These are phyloP conservation scores for Drosophila truncata DNA, from an alignment of 1,140 invertebrate species.

Conservation along the genomic window DNA sequence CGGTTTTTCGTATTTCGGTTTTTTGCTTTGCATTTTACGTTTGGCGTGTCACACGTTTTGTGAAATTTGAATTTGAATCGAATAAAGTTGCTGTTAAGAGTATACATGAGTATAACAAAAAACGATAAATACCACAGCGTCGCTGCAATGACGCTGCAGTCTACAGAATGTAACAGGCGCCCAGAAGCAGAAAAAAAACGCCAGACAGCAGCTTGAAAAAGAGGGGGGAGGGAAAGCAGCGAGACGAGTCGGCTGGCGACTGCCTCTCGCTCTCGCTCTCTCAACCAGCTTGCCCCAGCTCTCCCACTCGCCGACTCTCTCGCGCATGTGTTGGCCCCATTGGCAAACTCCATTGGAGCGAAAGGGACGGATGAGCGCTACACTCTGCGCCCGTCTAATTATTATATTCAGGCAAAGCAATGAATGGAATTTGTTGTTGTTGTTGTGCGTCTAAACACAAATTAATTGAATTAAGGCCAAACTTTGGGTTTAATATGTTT, in stretches of 20 bases:
- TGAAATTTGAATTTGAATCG: constrained; percentile 53
- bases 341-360: constrained; percentile 19
- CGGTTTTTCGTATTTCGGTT: constrained; percentile 33
- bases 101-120: constrained; percentile 20
- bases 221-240: constrained; percentile 13
- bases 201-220: constrained; percentile 40
- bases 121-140: constrained; percentile 37
- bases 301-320: constrained; percentile 26
- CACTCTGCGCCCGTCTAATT: constrained; percentile 27
- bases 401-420: constrained; percentile 38
- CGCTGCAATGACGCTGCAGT: constrained; percentile 84
- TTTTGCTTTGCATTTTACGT: constrained; percentile 44
- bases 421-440: constrained; percentile 37
- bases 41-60: constrained; percentile 66
- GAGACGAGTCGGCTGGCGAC: constrained; percentile 1
- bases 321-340: constrained; percentile 62
- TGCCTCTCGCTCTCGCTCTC: constrained; percentile 6
- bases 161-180: constrained; percentile 83
- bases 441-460: neutral
- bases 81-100: constrained; percentile 38
- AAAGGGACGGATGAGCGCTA: constrained; percentile 14
- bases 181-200: constrained; percentile 41
- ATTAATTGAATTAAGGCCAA: constrained; percentile 17
- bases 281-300: neutral
- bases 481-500: constrained; percentile 21